Conservation (phyloP, 2,888 invertebrate genomes). For the Podabrus alpinus region DNA sequence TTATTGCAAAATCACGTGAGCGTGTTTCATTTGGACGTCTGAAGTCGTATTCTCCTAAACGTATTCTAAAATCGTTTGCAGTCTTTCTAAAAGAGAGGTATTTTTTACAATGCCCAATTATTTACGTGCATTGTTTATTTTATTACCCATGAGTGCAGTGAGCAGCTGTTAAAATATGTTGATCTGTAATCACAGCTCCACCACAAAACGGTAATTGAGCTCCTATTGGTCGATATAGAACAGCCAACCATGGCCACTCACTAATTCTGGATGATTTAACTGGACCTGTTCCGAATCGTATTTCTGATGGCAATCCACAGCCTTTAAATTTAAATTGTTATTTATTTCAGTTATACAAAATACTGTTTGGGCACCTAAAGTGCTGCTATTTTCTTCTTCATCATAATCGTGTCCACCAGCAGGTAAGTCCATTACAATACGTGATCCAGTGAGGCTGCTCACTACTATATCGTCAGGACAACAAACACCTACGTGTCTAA, state of each 20-base stretch:
- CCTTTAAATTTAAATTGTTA: conserved; percentile 38
- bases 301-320: conserved; percentile 43
- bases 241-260: conserved; percentile 88
- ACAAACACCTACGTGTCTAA: conserved; percentile 72
- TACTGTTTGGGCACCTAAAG: neutral
- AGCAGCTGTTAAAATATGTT: conserved; percentile 77
- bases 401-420: conserved; percentile 62
- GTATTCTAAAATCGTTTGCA: conserved; percentile 66
- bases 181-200: conserved; percentile 77
- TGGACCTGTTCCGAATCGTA: conserved; percentile 20
- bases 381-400: conserved; percentile 38
- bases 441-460: conserved; percentile 47
- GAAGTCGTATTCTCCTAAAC: conserved; percentile 84
- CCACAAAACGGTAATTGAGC: conserved; percentile 73
- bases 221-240: conserved; percentile 64
- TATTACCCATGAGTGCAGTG: conserved; percentile 69
- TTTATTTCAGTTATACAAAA: neutral
- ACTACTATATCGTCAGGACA: conserved; percentile 64
- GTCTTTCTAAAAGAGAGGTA: conserved; percentile 57
- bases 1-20: conserved; percentile 70
- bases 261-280: conserved; percentile 44
- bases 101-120: neutral
- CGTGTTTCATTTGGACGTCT: conserved; percentile 68
- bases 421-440: conserved; percentile 54
- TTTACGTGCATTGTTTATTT: neutral